Evolutionary conservation across 1,140 invertebrate species (phyloP).

Genomic region (Macrocentrus cingulum): DNA sequence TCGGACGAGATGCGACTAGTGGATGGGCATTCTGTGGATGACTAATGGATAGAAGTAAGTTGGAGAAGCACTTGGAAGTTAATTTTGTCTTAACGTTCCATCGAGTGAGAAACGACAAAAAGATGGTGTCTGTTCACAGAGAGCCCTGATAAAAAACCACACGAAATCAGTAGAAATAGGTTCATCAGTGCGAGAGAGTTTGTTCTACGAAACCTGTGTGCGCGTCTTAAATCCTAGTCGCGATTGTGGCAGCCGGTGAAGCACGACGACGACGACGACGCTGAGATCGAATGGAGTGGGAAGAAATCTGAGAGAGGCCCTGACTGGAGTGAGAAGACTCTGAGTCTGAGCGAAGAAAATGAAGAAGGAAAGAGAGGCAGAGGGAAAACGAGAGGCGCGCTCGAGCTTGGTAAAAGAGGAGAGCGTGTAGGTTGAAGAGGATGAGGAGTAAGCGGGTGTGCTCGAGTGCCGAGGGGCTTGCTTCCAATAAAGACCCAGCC

Average conservation of each 20-base stretch:
- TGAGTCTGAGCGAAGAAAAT: not conserved
- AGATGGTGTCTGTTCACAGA: not conserved
- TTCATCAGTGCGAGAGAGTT: not conserved
- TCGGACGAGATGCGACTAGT: slow-evolving; percentile 13
- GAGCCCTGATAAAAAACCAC: not conserved
- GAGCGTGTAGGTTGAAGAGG: not conserved
- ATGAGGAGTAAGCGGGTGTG: slow-evolving; percentile 5
- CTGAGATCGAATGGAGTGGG: not conserved
- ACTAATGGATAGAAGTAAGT: slow-evolving; percentile 7
- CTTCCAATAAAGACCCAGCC: slow-evolving; percentile 32
- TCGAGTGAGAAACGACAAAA: not conserved
- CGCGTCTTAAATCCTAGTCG: slow-evolving; percentile 9
- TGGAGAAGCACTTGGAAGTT: not conserved
- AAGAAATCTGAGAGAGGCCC: slow-evolving; percentile 15
- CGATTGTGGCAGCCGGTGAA: slow-evolving; percentile 5
- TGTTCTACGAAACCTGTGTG: slow-evolving; percentile 2
- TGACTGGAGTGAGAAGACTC: not conserved
- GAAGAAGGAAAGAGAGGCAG: slow-evolving; percentile 1
- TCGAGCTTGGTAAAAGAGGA: slow-evolving; percentile 7
- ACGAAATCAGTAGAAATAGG: not conserved
- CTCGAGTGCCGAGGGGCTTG: slow-evolving; percentile 24
- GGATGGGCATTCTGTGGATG: not conserved
- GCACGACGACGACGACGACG: not conserved
- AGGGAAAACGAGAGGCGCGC: not conserved
- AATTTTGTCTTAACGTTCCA: not conserved